Conservation (phyloP, 1,140 invertebrate genomes). For the Hyles euphorbiae region DNA sequence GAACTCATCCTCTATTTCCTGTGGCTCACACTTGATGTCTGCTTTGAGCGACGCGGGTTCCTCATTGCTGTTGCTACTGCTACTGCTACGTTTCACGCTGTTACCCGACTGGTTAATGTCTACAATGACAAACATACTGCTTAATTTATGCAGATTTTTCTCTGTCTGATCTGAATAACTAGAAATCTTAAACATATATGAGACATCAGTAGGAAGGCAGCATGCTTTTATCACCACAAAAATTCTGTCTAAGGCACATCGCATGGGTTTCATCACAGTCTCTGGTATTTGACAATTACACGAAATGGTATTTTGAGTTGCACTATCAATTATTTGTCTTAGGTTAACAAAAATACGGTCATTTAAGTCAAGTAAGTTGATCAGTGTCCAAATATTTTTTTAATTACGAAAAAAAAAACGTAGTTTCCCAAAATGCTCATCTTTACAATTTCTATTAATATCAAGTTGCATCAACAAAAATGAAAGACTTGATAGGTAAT, state of each 20-base stretch:
- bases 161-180: too few relatives aligned
- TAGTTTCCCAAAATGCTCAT: too few relatives aligned
- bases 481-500: background rate
- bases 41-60: constrained; percentile 32
- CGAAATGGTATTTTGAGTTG: too few relatives aligned
- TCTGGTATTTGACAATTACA: background rate
- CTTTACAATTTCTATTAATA: too few relatives aligned
- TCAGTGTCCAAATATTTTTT: too few relatives aligned
- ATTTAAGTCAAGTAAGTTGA: too few relatives aligned
- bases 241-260: constrained; percentile 44
- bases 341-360: too few relatives aligned
- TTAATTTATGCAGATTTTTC: too few relatives aligned
- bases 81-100: constrained; percentile 48
- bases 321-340: too few relatives aligned
- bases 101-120: constrained; percentile 37
- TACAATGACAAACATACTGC: constrained; percentile 17
- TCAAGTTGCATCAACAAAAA: too few relatives aligned
- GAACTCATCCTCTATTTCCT: constrained; percentile 48
- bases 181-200: background rate
- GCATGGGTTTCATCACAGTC: constrained; percentile 46
- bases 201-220: constrained; percentile 52
- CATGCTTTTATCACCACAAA: constrained; percentile 49
- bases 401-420: too few relatives aligned
- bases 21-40: constrained; percentile 37
- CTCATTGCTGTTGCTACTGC: constrained; percentile 51